Evolutionary conservation across 2,113 vertebrate genomes (phyloP).

Genomic region (Muscicapa adusta): DNA sequence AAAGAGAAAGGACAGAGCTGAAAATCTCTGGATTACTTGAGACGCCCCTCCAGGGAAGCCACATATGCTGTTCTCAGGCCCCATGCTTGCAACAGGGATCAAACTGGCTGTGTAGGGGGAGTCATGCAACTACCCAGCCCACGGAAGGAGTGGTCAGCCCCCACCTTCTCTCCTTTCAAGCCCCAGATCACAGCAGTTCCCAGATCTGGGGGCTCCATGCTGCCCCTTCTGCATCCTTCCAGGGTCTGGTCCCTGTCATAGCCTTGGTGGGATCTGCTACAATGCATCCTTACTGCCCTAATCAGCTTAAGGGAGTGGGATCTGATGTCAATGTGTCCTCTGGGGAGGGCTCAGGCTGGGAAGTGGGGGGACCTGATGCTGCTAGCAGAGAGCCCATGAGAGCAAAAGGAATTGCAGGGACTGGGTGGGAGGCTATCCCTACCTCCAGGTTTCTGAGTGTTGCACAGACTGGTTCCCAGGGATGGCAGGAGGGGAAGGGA

Average conservation of each 20-base stretch:
- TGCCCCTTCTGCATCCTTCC: not conserved
- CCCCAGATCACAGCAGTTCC: not conserved
- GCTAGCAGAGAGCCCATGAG: not conserved
- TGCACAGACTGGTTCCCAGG: not conserved
- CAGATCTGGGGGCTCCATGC: not conserved
- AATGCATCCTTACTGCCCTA: not conserved
- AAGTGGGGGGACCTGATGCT: not conserved
- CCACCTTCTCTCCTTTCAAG: not conserved
- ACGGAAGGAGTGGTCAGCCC: not conserved
- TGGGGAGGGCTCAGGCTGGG: not conserved
- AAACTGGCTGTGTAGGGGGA: rapidly evolving
- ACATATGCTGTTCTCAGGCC: not conserved
- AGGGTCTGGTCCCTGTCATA: not conserved
- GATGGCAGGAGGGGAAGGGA: not conserved
- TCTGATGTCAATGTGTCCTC: not conserved
- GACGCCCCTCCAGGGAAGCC: not conserved
- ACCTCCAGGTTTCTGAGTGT: not conserved
- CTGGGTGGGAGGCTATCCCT: no score
- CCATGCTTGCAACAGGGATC: not conserved
- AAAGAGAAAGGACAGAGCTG: not conserved
- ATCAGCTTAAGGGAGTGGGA: slow-evolving; percentile 31
- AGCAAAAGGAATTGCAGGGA: not conserved
- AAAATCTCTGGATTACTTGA: not conserved
- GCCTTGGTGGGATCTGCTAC: not conserved
- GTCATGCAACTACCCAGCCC: not conserved